phyloP scores from a whole-genome alignment of 2,888 invertebrate species.

The Eupithecia centaureata region DNA sequence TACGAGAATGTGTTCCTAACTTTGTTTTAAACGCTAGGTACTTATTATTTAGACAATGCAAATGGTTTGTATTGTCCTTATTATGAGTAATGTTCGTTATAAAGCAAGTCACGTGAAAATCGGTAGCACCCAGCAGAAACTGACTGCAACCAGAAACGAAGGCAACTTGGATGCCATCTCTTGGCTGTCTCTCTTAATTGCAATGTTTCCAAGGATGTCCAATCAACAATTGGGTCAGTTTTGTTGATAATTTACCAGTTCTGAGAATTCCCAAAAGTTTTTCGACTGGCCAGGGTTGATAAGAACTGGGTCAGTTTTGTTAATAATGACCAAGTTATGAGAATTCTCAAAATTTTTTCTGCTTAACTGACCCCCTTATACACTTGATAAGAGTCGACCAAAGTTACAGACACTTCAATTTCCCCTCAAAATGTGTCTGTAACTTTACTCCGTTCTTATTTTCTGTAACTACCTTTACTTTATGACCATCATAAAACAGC shows the following conservation, averaged over 20 bases:
- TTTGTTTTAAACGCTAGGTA: not conserved
- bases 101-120: not conserved
- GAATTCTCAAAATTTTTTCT: too few relatives aligned
- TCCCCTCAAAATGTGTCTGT: too few relatives aligned
- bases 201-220: not conserved
- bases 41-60: too few relatives aligned
- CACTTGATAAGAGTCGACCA: too few relatives aligned
- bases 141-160: constrained; percentile 4
- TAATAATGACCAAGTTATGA: too few relatives aligned
- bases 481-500: not conserved
- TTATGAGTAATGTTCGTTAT: not conserved
- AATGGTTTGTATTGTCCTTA: not conserved
- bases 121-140: constrained; percentile 19
- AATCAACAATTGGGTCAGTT: not conserved
- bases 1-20: not conserved
- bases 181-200: constrained; percentile 5
- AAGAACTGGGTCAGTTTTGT: too few relatives aligned
- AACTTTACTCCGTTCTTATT: too few relatives aligned
- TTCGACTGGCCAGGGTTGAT: not conserved
- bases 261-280: not conserved
- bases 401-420: too few relatives aligned
- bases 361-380: too few relatives aligned
- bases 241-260: not conserved
- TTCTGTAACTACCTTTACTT: too few relatives aligned
- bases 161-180: not conserved